Base-by-base conservation (phyloP, 2,113 vertebrate species). In the Australoheros scitulus region DNA sequence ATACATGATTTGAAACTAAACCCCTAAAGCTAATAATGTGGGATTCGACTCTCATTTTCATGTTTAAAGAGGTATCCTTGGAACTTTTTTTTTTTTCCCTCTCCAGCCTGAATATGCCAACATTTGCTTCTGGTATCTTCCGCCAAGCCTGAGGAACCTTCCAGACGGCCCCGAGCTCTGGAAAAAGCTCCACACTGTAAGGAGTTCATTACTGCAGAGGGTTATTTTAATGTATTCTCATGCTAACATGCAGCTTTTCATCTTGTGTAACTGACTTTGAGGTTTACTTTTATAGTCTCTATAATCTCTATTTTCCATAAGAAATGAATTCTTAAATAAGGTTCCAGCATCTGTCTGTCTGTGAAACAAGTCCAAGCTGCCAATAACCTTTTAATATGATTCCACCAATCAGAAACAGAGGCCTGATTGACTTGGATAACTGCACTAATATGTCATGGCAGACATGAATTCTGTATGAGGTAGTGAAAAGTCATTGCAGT, bases 101-200 rank as follows among this genome's bases (percentile, higher is more conserved):
- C 10, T 15, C 2, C 20, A 59, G 18, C 65, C 65, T 72, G 65
- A 97, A 76, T 97, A 96, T 89, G 87, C 97, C 85, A 98, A 98
- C 5, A 91, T 97, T 22, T 98, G 97, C 89, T 98, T 98, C 94
- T 98, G 97, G 97, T 98, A 96, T 32, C 91, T 97, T 77, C 97
- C 97, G 0, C 96, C 97, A 4, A 96, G 96, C 77, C 89, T 98
- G 50, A 94, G 95, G 63, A 96, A 94, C 9, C 85, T 94, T 58
- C 91, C 96, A 59, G 91, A 82, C 3, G 89, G 89, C 11, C 81
- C 85, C 0, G 94, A 96, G 75, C 96, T 96, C 83, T 87, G 84
- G 88, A 11, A 92, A 11, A 95, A 87, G 47, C 64, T 98, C 11
- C 83, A 91, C 36, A 9, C 50, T 41, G 91, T 92, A 76, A 75